phyloP scores from a whole-genome alignment of 2,888 invertebrate genomes.

The Horisme vitalbata region DNA sequence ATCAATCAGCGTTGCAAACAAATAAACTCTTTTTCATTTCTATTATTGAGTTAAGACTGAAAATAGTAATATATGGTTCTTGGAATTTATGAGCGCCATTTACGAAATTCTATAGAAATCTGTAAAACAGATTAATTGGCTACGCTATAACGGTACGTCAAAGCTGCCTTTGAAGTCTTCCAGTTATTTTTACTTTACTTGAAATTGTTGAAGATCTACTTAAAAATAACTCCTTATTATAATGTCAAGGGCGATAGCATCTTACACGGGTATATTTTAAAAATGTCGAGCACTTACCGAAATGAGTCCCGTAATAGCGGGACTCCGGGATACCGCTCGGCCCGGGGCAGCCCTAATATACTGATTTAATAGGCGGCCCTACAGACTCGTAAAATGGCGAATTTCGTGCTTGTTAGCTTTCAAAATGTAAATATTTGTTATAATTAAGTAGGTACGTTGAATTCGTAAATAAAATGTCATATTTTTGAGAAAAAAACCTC shows the following conservation, averaged over 20 bases:
- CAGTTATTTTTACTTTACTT: no score
- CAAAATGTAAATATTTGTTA: slow-evolving; percentile 18
- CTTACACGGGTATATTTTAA: slow-evolving; percentile 2
- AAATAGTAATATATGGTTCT: no score
- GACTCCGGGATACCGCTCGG: neutral
- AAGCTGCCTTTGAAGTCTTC: no score
- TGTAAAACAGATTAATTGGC: no score
- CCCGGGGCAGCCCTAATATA: slow-evolving; percentile 12
- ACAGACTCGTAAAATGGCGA: slow-evolving; percentile 11
- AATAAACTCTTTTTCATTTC: no score
- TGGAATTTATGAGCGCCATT: no score
- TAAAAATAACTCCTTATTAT: no score
- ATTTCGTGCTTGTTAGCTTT: slow-evolving; percentile 11
- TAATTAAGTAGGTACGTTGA: slow-evolving; percentile 8
- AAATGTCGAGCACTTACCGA: slow-evolving; percentile 16
- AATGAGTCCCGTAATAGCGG: slow-evolving; percentile 15
- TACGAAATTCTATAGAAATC: no score
- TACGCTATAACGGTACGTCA: no score
- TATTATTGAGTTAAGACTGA: no score
- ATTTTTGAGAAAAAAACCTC: neutral
- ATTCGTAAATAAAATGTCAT: slow-evolving; percentile 6
- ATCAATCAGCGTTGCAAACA: no score
- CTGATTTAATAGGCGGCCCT: slow-evolving; percentile 18
- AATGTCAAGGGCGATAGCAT: neutral
- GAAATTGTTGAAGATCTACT: no score